These are phyloP conservation scores for Dioctria linearis DNA, from an alignment of 2,888 invertebrate genomes.

Conservation along the genomic window DNA sequence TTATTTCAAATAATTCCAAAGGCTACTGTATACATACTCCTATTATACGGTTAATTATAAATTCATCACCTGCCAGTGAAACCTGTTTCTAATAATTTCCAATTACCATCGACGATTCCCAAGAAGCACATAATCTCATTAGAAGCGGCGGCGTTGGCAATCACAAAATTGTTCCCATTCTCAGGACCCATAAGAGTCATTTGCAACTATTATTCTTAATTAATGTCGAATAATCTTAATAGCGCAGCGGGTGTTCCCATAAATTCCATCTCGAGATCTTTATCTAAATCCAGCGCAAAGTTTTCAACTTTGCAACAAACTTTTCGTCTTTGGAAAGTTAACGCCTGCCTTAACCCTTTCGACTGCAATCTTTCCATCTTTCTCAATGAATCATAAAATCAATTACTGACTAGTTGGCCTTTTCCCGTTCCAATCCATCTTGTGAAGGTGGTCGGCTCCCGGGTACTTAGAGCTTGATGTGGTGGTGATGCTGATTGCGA, in stretches of 20 bases:
- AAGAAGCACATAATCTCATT: conserved; percentile 31
- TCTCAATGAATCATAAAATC: conserved; percentile 47
- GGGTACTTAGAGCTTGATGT: no score
- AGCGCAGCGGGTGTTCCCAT: conserved; percentile 40
- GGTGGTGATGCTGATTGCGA: conserved; percentile 25
- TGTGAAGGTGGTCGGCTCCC: no score
- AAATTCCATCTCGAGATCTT: conserved; percentile 43
- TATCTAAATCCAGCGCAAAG: conserved; percentile 31
- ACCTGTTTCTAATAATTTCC: conserved; percentile 1
- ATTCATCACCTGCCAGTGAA: conserved; percentile 37
- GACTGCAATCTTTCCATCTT: conserved; percentile 44
- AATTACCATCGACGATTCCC: conserved; percentile 8
- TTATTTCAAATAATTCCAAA: background rate
- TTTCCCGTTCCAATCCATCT: conserved; percentile 1
- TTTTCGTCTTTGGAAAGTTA: conserved; percentile 29
- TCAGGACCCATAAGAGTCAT: conserved; percentile 4
- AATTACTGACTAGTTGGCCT: conserved; percentile 47
- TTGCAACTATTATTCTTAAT: conserved; percentile 54
- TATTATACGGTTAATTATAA: no score
- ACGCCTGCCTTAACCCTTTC: conserved; percentile 23
- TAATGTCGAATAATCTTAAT: conserved; percentile 51
- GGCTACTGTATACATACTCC: no score
- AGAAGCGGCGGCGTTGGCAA: background rate
- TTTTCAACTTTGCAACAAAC: conserved; percentile 42
- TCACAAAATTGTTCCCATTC: background rate